Conservation (phyloP, 2,888 invertebrate genomes). For the Sclerodermus sp. region DNA sequence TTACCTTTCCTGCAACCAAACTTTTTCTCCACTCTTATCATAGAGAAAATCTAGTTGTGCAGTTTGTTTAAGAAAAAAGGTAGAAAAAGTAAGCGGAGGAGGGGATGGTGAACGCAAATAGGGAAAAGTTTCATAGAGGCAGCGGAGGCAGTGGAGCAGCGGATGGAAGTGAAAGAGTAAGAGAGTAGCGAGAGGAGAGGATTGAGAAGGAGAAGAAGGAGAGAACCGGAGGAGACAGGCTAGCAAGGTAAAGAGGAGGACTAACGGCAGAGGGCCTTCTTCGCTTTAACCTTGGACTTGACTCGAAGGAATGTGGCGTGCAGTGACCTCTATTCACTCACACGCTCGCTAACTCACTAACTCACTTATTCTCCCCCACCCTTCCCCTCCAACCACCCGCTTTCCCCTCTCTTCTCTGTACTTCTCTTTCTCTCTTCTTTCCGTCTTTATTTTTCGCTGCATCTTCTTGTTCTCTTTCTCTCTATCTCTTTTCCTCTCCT, state of each 20-base stretch:
- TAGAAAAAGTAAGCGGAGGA: too few species aligned
- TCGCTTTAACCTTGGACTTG: constrained; percentile 53
- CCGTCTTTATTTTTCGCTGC: too few species aligned
- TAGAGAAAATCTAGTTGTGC: too few species aligned
- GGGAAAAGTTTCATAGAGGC: too few species aligned
- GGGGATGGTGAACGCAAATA: too few species aligned
- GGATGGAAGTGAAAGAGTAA: background rate
- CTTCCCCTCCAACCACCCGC: constrained; percentile 11
- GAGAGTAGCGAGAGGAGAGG: background rate
- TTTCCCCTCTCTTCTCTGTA: background rate
- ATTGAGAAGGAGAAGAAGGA: background rate
- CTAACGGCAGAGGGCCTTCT: constrained; percentile 33
- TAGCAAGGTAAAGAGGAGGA: constrained; percentile 20
- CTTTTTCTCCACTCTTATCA: too few species aligned
- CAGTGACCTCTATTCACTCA: constrained; percentile 42
- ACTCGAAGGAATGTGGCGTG: constrained; percentile 51
- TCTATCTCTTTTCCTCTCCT: background rate
- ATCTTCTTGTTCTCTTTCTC: constrained; percentile 4
- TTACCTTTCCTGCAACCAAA: too few species aligned
- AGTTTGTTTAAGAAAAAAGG: too few species aligned
- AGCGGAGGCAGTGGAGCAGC: constrained; percentile 5
- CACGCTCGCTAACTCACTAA: background rate
- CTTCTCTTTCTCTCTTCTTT: background rate
- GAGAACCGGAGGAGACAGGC: constrained; percentile 10
- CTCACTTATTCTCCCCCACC: background rate